Percentiles rank a stretch among this genome's conserved stretches.
Conservation (phyloP, 2,113 vertebrate species). For the Hydropotes inermis region DNA sequence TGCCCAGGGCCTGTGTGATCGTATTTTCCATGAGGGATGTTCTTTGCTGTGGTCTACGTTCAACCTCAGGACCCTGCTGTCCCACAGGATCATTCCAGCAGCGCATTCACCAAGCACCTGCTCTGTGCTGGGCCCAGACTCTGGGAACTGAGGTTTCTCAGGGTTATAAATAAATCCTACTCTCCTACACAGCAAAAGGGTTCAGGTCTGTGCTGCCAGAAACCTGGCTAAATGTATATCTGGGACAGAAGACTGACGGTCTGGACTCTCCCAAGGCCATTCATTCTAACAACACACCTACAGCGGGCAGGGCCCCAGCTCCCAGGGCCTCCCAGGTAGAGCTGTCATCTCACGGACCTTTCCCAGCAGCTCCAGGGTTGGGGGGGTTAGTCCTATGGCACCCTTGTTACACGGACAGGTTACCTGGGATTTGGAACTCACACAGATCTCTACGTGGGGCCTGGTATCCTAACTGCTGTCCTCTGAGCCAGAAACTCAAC, state of each 20-base stretch:
- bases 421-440: not conserved
- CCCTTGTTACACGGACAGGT: not conserved
- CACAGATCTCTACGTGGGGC: not conserved
- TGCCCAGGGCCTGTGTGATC: not conserved
- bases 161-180: not conserved
- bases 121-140: not conserved
- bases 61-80: not conserved
- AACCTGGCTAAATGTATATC: not conserved
- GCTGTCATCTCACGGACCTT: rapidly evolving
- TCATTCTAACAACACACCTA: rapidly evolving
- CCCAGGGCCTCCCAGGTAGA: rapidly evolving
- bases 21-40: not conserved
- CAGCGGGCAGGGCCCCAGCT: rapidly evolving
- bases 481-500: rapidly evolving
- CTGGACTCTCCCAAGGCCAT: not conserved
- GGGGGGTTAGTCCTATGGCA: rapidly evolving
- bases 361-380: not conserved
- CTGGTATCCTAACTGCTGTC: rapidly evolving
- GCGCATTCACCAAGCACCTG: rapidly evolving
- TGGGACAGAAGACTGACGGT: rapidly evolving
- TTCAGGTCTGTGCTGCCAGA: not conserved
- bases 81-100: not conserved
- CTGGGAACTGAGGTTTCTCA: not conserved
- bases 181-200: rapidly evolving
- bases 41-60: too few species aligned